A percentile compares a stretch with the other conserved stretches of the same genome.
Conservation (phyloP, 2,797 vertebrate species). For the Salmo trutta region DNA sequence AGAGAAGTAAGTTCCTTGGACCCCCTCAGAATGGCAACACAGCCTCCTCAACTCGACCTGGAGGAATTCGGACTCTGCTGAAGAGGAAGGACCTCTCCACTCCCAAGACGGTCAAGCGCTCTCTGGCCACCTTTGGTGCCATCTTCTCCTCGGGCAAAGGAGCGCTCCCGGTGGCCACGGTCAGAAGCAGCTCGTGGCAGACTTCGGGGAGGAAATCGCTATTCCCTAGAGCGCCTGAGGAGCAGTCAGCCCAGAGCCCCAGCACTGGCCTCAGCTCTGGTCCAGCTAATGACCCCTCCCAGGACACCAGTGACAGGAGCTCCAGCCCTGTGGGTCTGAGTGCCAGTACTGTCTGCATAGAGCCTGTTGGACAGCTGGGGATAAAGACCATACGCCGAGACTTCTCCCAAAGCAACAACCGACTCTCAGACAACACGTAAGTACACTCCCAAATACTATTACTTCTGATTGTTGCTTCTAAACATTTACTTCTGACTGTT, state of each 20-base stretch:
- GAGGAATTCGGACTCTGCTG: background rate
- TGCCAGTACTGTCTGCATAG: conserved; percentile 9
- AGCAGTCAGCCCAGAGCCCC: conserved; percentile 30
- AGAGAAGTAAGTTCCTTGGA: conserved; percentile 1
- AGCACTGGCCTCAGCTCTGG: background rate
- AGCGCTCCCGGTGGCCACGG: background rate
- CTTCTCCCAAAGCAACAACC: conserved; percentile 12
- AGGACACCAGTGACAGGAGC: conserved; percentile 4
- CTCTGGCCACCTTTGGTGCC: conserved; percentile 54
- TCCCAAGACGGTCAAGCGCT: conserved; percentile 52
- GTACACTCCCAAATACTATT: conserved; percentile 8
- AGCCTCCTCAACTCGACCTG: conserved; percentile 14
- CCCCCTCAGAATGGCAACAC: conserved; percentile 22
- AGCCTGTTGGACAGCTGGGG: conserved; percentile 18
- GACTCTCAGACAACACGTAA: conserved; percentile 50
- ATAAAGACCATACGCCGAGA: conserved; percentile 1
- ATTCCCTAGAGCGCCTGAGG: conserved; percentile 33
- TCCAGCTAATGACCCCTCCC: conserved; percentile 18
- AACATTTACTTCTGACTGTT: background rate
- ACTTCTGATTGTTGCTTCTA: background rate
- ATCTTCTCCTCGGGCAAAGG: conserved; percentile 38
- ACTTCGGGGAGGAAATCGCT: conserved; percentile 27
- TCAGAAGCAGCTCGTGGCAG: background rate
- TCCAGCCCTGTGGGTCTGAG: background rate
- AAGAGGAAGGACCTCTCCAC: conserved; percentile 3